Percentiles rank a stretch among this genome's conserved stretches.
Evolutionary conservation across 2,888 invertebrate species (phyloP).

Genomic region (Limnephilus lunatus): DNA sequence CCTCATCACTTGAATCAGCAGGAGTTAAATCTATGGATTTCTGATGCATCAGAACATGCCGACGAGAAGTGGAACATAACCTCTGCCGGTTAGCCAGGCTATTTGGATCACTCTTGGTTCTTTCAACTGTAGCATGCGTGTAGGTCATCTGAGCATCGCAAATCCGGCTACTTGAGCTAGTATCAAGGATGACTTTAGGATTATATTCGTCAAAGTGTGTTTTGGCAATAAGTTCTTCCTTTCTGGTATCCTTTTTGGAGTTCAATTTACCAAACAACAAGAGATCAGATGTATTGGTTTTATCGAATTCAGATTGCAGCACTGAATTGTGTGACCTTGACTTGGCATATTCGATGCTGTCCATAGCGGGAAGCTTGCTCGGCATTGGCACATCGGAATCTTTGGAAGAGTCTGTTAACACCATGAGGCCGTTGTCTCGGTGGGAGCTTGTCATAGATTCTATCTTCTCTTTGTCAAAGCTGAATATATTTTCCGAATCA

Average conservation of each 20-base stretch:
- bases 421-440: conserved; percentile 70
- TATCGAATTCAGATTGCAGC: conserved; percentile 81
- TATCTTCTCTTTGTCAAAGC: conserved; percentile 86
- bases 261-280: conserved; percentile 73
- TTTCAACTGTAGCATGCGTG: conserved; percentile 85
- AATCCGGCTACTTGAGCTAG: conserved; percentile 76
- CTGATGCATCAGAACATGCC: conserved; percentile 89
- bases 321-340: conserved; percentile 78
- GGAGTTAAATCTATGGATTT: conserved; percentile 91
- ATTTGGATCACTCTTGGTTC: conserved; percentile 92
- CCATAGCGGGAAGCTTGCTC: conserved; percentile 76
- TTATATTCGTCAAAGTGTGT: conserved; percentile 85
- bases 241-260: conserved; percentile 77
- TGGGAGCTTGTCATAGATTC: conserved; percentile 82
- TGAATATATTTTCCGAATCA: conserved; percentile 83
- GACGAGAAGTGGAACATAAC: conserved; percentile 84
- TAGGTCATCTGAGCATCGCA: conserved; percentile 78
- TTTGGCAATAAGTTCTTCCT: conserved; percentile 82
- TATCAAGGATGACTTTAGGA: conserved; percentile 80
- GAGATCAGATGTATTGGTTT: conserved; percentile 71
- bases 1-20: conserved; percentile 90
- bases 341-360: conserved; percentile 78
- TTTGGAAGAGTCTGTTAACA: conserved; percentile 76
- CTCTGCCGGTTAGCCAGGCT: conserved; percentile 85
- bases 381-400: conserved; percentile 75